A percentile compares a stretch with the other conserved stretches of the same genome.
Evolutionary conservation across 1,140 invertebrate species (phyloP).

Genomic region (Cardiocondyla obscurior): DNA sequence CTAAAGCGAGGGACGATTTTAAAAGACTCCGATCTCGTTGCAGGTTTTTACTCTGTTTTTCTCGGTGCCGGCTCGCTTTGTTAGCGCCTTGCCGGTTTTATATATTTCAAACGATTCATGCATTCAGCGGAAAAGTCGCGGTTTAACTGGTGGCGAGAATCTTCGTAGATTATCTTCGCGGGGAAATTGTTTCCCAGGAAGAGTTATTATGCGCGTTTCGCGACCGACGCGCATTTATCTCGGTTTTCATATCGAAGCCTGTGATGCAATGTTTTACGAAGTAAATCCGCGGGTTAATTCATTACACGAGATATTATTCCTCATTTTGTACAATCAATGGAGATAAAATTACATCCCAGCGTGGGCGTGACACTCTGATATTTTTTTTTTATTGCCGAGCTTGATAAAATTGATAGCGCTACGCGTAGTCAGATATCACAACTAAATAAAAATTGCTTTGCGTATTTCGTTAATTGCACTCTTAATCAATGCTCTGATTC

Average conservation of each 20-base stretch:
- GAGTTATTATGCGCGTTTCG: slow-evolving; percentile 1
- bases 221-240: neutral
- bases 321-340: neutral
- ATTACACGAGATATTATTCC: slow-evolving; percentile 17
- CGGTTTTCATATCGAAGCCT: slow-evolving; percentile 15
- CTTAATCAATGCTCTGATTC: neutral
- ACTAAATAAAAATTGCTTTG: neutral
- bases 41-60: neutral
- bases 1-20: neutral
- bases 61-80: neutral
- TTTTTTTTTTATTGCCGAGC: neutral
- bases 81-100: slow-evolving; percentile 16
- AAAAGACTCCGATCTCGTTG: slow-evolving; percentile 1
- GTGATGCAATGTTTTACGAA: slow-evolving; percentile 3
- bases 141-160: neutral
- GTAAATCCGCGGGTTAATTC: slow-evolving; percentile 1
- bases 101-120: slow-evolving; percentile 1
- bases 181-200: slow-evolving; percentile 15
- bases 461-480: no score
- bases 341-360: slow-evolving; percentile 7
- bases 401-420: neutral
- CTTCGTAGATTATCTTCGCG: neutral
- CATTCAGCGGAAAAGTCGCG: slow-evolving; percentile 11
- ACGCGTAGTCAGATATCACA: neutral
- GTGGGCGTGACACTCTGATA: neutral